Base-by-base conservation (phyloP, 2,797 vertebrate genomes). In the Varecia variegata region DNA sequence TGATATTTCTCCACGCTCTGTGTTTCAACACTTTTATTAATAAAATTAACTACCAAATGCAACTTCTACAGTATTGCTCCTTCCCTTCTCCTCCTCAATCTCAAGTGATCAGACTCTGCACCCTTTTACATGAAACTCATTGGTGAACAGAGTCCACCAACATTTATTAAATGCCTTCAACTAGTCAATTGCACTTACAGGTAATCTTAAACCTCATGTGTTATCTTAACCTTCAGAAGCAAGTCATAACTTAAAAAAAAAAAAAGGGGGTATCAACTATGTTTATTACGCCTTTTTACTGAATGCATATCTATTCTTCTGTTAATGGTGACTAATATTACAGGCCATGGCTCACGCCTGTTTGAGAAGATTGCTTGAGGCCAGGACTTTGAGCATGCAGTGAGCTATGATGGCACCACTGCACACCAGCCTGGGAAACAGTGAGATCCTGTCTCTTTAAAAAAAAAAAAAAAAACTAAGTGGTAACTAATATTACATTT, bases 91-190 rank as follows among this genome's bases (percentile, higher is more conserved):
- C 54, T 20, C 54, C 93, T 43, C 58, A 60, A 4, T 5, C 20
- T 83, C 74, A n/a, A 47, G 70, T 79, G 35, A 84, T 93, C 81
- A 83, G 70, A 88, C 86, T 87, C 50, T 54, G 77, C 1, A 87
- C 90, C 60, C 68, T 60, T 82, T 54, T 58, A 52, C 6, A 62
- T 0, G 18, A 47, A 90, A 80, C 35, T 82, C 70, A 32, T 56
- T 77, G 17, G 35, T 47, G 71, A 90, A 27, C 90, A 93, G 17
- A 97, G 90, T 96, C 45, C 90, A 93, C 86, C 74, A 80, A 79
- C 15, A 60, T 35, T 74, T 47, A 93, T n/a, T n/a, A 74, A 85
- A 52, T 47, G 43, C 21, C 47, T 87, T 5, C 15, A 79, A 67
- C 50, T 13, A 79, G 40, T 40, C 68, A 90, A 65, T 2, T 93